phyloP scores from a whole-genome alignment of 2,113 vertebrate genomes.

The Anhinga rufa region DNA sequence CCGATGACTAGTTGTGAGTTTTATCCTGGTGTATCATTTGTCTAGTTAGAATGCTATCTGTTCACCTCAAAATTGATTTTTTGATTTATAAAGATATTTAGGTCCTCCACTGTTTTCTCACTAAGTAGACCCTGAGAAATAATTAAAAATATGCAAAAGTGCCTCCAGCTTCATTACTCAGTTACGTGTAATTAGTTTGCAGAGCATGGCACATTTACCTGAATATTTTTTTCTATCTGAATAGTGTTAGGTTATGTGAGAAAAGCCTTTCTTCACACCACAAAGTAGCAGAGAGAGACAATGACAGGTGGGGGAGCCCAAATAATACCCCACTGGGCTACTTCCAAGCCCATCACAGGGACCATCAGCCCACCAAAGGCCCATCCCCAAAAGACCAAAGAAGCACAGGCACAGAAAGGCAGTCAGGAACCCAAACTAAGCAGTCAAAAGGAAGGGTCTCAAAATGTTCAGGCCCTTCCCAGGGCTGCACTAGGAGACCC shows the following conservation, averaged over 20 bases:
- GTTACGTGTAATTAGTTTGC: not conserved
- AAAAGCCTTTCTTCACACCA: not conserved
- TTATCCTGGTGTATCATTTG: not conserved
- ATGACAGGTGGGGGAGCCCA: not conserved
- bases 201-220: not conserved
- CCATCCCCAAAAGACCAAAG: not conserved
- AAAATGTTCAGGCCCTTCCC: not conserved
- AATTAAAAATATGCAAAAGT: not conserved
- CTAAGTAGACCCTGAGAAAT: not conserved
- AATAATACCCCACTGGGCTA: not conserved
- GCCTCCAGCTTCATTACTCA: not conserved
- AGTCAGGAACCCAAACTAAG: not conserved
- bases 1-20: not conserved
- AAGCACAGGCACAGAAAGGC: not conserved
- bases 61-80: not conserved
- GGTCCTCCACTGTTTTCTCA: not conserved
- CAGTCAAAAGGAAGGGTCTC: not conserved
- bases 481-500: not conserved
- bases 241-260: not conserved
- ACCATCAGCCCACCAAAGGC: not conserved
- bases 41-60: not conserved
- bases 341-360: not conserved
- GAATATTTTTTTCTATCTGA: not conserved
- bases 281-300: not conserved
- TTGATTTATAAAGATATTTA: not conserved